phyloP scores from a whole-genome alignment of 2,113 vertebrate genomes.

The Nycticryphes semicollaris region DNA sequence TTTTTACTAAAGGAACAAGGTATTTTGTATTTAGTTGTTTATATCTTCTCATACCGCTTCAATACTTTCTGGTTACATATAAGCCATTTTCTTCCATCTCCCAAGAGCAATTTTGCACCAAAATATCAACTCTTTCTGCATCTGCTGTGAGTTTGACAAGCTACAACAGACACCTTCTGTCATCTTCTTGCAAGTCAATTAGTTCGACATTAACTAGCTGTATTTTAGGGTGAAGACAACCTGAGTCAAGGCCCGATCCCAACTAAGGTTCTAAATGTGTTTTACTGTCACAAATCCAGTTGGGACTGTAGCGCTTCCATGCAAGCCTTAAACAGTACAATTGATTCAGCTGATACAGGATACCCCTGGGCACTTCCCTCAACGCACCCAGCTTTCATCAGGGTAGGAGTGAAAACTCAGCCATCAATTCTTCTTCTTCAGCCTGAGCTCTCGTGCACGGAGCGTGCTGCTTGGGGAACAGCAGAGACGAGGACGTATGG shows the following conservation, averaged over 20 bases:
- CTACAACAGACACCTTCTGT: background rate
- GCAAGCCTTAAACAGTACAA: background rate
- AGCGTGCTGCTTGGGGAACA: background rate
- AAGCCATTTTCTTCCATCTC: background rate
- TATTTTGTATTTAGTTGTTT: background rate
- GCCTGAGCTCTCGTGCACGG: background rate
- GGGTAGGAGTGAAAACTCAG: background rate
- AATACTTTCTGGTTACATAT: conserved; percentile 26
- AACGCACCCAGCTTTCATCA: background rate
- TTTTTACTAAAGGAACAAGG: conserved; percentile 4
- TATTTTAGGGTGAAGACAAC: conserved; percentile 10
- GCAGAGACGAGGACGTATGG: background rate
- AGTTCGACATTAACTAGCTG: background rate
- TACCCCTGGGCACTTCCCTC: background rate
- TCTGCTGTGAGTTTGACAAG: background rate
- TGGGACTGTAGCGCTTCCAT: background rate
- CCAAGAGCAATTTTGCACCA: background rate
- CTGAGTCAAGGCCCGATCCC: background rate
- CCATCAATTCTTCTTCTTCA: background rate
- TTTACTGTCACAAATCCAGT: background rate
- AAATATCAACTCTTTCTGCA: background rate
- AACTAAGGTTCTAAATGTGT: background rate
- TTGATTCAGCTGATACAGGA: background rate
- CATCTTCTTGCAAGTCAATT: background rate
- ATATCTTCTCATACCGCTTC: background rate